Percentiles rank a stretch among this genome's conserved stretches.
These are phyloP conservation scores for Excalfactoria chinensis DNA, from an alignment of 2,113 vertebrate species.

Conservation along the genomic window DNA sequence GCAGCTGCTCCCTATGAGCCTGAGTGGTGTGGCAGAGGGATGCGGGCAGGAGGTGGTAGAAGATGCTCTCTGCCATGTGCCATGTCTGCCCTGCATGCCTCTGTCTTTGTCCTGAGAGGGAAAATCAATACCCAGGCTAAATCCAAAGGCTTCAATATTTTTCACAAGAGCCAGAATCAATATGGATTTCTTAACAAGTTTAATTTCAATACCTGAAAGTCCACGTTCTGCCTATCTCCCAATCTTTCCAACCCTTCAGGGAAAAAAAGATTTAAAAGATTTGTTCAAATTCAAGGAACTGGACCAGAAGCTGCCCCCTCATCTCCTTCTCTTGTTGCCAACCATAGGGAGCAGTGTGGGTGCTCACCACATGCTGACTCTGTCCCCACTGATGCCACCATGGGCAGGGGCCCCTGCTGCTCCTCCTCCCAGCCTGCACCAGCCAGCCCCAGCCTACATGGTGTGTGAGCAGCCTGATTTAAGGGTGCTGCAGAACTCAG, in stretches of 20 bases:
- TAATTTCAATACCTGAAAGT: conserved; percentile 65
- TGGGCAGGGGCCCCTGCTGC: neutral
- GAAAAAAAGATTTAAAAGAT: conserved; percentile 33
- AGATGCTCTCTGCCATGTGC: conserved; percentile 50
- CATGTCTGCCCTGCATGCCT: conserved; percentile 4
- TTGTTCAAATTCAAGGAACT: conserved; percentile 40
- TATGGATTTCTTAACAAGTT: conserved; percentile 71
- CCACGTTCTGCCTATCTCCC: conserved; percentile 38
- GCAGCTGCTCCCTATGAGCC: neutral
- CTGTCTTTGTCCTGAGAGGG: conserved; percentile 53
- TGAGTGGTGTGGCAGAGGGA: neutral
- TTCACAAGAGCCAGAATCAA: conserved; percentile 64
- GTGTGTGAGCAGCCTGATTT: neutral
- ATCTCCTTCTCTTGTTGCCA: conserved; percentile 23
- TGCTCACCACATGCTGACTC: neutral
- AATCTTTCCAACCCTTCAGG: conserved; percentile 29
- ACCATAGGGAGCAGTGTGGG: neutral
- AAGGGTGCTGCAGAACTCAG: neutral
- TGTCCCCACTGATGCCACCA: too few species aligned
- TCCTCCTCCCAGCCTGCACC: neutral
- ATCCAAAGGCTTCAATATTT: conserved; percentile 58
- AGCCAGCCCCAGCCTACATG: neutral
- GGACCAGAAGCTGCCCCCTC: conserved; percentile 47
- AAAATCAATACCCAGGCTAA: conserved; percentile 64
- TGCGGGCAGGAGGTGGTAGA: neutral